Base-by-base conservation (phyloP, 2,888 invertebrate genomes). In the Invenusta paracnida region DNA sequence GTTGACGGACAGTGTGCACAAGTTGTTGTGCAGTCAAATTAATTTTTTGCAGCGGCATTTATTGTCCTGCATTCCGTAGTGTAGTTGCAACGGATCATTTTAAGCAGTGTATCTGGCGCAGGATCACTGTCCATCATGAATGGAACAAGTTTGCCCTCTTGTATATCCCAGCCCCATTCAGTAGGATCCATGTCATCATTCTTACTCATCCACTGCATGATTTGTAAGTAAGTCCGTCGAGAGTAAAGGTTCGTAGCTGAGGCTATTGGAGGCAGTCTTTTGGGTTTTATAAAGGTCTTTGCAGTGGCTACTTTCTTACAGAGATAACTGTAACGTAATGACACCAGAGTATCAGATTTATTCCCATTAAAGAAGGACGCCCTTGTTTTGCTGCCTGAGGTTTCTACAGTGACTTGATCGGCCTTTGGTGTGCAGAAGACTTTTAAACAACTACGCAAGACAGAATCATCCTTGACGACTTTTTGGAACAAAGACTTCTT, bases 401-500 rank as follows among this genome's bases (percentile, higher is more conserved):
- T 30, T 82, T 29, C 82, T 27, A 11, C 23, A 2, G 82, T 82
- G 27, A 11, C 27, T 73, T 73, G 25, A 73, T 73, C 82, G 2
- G 23, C 23, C 1, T 27, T 28, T 82, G 29, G 27, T 30, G 29
- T 5, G 28, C 73, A 30, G 29, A 82, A 82, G 2, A 30, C n/a
- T n/a, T 82, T 82, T 2, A 30, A 29, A 30, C 82, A 29, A 17
- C 17, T 28, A 23, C 30, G 29, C 2, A 82, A 30, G 17, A 30
- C 30, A 28, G 29, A 29, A 27, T 82, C 30, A 2, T 29, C 23
- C 82, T 82, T 82, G 2, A 29, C 27, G n/a, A 82, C n/a, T 85
- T 86, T 86, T 23, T 86, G 82, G 66, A 86, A 86, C 1, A 30
- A 5, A 23, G 86, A 30, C 79, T 86, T 86, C 79, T 86, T 86